phyloP scores from a whole-genome alignment of 2,113 vertebrate species.

The Trogon surrucura region DNA sequence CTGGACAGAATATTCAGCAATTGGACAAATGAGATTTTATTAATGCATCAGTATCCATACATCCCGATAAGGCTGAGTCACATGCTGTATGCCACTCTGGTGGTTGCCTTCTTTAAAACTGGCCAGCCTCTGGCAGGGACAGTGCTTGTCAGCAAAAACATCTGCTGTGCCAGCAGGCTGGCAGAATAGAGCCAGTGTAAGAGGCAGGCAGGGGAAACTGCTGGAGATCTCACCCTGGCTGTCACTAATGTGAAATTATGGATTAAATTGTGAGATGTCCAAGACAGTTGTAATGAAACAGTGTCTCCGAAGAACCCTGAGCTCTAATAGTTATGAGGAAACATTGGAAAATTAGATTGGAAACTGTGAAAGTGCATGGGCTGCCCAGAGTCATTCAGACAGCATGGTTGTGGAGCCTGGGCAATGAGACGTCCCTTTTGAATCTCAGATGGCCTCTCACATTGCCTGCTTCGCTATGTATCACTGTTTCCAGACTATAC shows the following conservation, averaged over 20 bases:
- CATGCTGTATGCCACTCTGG: too few relatives aligned
- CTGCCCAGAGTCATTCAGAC: not conserved
- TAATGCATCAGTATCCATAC: not conserved
- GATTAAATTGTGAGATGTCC: not conserved
- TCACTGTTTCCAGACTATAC: not conserved
- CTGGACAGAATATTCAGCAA: not conserved
- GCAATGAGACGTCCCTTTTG: not conserved
- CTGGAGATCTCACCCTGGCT: not conserved
- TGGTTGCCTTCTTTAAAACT: not conserved
- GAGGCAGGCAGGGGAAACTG: not conserved
- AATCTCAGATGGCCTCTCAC: not conserved
- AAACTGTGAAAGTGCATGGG: not conserved
- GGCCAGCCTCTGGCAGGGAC: not conserved
- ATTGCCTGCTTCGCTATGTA: not conserved
- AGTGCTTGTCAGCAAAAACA: not conserved
- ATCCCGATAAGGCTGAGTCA: not conserved
- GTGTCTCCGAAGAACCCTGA: not conserved
- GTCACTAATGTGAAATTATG: not conserved
- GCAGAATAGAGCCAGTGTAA: rapidly evolving
- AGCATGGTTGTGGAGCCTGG: not conserved
- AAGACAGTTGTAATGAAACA: not conserved
- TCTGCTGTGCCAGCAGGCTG: not conserved
- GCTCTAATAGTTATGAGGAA: not conserved
- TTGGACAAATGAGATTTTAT: not conserved
- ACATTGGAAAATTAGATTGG: not conserved